Conservation (phyloP, 2,888 invertebrate species). For the Diadromus collaris region DNA sequence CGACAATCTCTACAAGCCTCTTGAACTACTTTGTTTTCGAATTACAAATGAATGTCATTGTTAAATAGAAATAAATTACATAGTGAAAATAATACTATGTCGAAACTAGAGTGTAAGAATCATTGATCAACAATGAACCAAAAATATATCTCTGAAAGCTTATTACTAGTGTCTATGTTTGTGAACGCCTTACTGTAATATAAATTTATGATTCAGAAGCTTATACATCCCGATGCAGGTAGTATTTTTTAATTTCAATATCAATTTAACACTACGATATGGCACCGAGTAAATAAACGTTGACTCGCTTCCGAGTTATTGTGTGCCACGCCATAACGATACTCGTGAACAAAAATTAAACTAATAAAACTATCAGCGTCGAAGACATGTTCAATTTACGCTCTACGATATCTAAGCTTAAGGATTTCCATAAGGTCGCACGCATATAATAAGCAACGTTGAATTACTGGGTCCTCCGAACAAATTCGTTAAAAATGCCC, state of each 20-base stretch:
- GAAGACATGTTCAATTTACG: not conserved
- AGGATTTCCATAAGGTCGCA: not conserved
- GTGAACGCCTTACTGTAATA: slow-evolving; percentile 34
- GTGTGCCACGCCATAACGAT: slow-evolving; percentile 30
- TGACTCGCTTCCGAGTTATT: slow-evolving; percentile 28
- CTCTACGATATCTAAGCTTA: slow-evolving; percentile 21
- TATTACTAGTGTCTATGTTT: slow-evolving; percentile 56
- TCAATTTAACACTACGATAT: slow-evolving; percentile 42
- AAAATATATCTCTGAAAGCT: slow-evolving; percentile 74
- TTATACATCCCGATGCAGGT: slow-evolving; percentile 57
- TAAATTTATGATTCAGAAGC: slow-evolving; percentile 33
- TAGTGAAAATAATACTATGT: slow-evolving; percentile 69
- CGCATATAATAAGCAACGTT: slow-evolving; percentile 1
- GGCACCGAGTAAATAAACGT: slow-evolving; percentile 46
- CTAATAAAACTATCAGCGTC: slow-evolving; percentile 26
- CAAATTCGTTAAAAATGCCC: slow-evolving; percentile 5
- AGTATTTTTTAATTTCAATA: slow-evolving; percentile 20
- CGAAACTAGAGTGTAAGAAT: slow-evolving; percentile 69
- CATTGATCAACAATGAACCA: slow-evolving; percentile 78
- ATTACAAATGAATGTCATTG: slow-evolving; percentile 26
- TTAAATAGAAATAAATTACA: slow-evolving; percentile 65
- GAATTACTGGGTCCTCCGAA: not conserved
- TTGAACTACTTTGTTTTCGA: not conserved
- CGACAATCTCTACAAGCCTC: slow-evolving; percentile 10
- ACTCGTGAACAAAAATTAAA: not conserved